Conservation (phyloP, 1,140 invertebrate species). For the Cephus cinctus region DNA sequence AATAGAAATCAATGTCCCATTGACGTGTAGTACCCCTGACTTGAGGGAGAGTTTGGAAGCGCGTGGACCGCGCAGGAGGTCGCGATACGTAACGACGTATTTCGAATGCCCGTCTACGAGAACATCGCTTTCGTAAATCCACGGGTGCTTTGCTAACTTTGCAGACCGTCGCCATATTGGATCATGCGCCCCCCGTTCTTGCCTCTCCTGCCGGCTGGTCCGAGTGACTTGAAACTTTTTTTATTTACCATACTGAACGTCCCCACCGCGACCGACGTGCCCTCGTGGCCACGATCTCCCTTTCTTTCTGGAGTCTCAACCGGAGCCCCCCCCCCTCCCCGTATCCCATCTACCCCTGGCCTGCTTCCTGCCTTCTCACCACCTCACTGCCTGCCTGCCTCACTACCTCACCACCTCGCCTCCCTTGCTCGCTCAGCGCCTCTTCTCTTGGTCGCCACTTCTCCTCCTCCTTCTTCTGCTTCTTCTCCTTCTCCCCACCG, state of each 20-base stretch:
- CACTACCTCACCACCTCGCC: too few species aligned
- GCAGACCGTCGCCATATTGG: constrained; percentile 17
- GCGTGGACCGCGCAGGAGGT: not conserved
- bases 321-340: not conserved
- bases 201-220: constrained; percentile 16
- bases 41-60: not conserved
- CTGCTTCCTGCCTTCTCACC: not conserved
- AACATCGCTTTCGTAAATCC: constrained; percentile 2
- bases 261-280: not conserved
- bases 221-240: constrained; percentile 46
- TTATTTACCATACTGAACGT: constrained; percentile 38
- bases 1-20: not conserved
- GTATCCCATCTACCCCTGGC: not conserved
- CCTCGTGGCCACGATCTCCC: constrained; percentile 3
- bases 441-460: too few species aligned
- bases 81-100: too few species aligned
- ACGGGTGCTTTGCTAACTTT: not conserved
- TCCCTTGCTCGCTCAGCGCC: too few species aligned
- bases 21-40: not conserved
- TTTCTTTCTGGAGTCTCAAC: constrained; percentile 17
- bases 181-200: constrained; percentile 20
- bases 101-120: not conserved
- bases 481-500: constrained; percentile 2
- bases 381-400: not conserved
- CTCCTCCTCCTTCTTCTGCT: not conserved